Percentiles rank a stretch among this genome's conserved stretches.
These are phyloP conservation scores for Phoxinus dragarum DNA, from an alignment of 2,797 vertebrate species.

Conservation along the genomic window DNA sequence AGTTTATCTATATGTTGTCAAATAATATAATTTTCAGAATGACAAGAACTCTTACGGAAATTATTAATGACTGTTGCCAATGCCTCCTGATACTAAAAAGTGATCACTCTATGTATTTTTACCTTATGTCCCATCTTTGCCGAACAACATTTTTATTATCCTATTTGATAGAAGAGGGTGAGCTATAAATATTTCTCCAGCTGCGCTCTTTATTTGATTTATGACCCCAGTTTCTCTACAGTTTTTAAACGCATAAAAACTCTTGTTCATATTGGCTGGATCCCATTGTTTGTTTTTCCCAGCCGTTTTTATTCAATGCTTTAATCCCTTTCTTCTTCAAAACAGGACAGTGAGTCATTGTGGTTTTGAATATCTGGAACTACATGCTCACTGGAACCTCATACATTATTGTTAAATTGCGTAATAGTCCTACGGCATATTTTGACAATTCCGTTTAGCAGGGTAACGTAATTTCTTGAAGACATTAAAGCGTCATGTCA, in stretches of 20 bases:
- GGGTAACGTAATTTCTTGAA: neutral
- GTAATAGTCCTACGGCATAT: neutral
- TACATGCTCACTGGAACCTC: too few species aligned
- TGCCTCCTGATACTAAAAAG: neutral
- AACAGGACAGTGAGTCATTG: neutral
- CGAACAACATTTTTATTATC: neutral
- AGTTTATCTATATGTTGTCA: neutral
- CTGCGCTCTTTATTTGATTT: neutral
- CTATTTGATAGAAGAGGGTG: neutral
- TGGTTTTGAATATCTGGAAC: neutral
- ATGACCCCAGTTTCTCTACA: neutral
- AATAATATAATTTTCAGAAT: neutral
- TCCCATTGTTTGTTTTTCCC: neutral
- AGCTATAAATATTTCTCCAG: neutral
- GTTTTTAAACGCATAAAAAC: neutral
- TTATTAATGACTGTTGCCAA: neutral
- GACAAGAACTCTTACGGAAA: neutral
- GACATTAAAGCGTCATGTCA: neutral
- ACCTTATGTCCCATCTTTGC: neutral
- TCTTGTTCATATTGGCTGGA: neutral
- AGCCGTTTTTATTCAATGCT: neutral
- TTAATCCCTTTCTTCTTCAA: neutral
- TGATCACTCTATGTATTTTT: neutral
- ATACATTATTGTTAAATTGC: neutral
- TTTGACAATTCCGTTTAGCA: neutral